Evolutionary conservation across 2,113 vertebrate genomes (phyloP), one percentile per base, ranked within the genome.

Genomic region (Pseudopipra pipra): DNA sequence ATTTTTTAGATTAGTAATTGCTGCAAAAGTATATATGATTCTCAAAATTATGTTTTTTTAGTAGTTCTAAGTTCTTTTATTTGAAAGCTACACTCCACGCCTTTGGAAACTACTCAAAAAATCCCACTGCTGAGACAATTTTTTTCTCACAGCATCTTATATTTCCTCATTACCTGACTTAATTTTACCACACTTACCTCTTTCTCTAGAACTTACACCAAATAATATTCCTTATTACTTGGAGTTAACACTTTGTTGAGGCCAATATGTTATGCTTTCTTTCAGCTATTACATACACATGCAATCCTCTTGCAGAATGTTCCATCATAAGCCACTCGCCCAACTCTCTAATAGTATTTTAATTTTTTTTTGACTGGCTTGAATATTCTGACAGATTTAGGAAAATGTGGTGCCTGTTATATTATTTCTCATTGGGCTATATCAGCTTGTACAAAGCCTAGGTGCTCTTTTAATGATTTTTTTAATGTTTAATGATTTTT

Each of bases 11-110:
- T 70, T 39, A 73, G 12, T 54, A n/a, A 54, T 47, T 95, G 47
- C 3, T 92, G 21, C 6, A 76, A 56, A 79, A n/a, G 35, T 68
- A 82, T 28, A 2, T 21, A 71, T 62, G 6, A 41, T 61, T 82
- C n/a, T 22, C 22, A 3, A 68, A 75, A 68, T 3, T 27, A 46
- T 27, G 6, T 1, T 0, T 11, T n/a, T 51, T 30, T 44, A 37
- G 2, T 35, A 6, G 5, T 77, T 77, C 58, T 35, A 51, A 67
- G 19, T 7, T 75, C 16, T 35, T 85, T 74, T 84, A 51, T 46
- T 85, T 80, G 22, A 80, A 73, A 61, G 1, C 2, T 12, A 9
- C 1, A 51, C 23, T 37, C 31, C 49, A 24, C 51, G 12, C 15
- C n/a, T 76, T 90, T 83, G 25, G 25, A 86, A 21, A 59, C 11